These are phyloP conservation scores for Malurus melanocephalus DNA, from an alignment of 2,113 vertebrate genomes.

Conservation along the genomic window DNA sequence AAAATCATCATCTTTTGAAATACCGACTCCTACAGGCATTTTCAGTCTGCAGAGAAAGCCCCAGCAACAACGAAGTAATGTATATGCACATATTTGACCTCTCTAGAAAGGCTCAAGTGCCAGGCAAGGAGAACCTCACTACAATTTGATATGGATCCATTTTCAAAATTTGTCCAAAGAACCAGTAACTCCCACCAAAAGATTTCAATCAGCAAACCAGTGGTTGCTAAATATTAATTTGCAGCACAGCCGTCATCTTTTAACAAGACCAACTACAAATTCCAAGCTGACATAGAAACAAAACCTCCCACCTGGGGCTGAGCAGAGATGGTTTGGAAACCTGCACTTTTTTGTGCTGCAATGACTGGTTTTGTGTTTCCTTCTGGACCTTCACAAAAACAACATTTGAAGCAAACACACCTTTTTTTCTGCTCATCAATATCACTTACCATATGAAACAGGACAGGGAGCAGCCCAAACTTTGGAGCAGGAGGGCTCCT, in stretches of 20 bases:
- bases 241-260: not conserved
- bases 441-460: not conserved
- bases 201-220: rapidly evolving
- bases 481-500: not conserved
- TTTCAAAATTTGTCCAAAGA: not conserved
- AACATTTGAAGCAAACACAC: not conserved
- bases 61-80: not conserved
- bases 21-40: not conserved
- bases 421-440: not conserved
- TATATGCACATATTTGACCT: not conserved
- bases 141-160: not conserved
- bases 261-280: not conserved
- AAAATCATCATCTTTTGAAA: not conserved
- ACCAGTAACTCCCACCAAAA: not conserved
- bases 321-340: not conserved
- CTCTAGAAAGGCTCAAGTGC: not conserved
- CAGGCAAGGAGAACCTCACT: not conserved
- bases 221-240: not conserved
- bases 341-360: not conserved
- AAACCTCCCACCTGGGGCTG: rapidly evolving
- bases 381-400: not conserved
- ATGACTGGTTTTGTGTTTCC: not conserved
- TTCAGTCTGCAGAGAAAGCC: not conserved
- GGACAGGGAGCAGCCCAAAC: not conserved
- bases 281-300: not conserved